Conservation (phyloP, 2,888 invertebrate genomes). For the Conops quadrifasciatus region DNA sequence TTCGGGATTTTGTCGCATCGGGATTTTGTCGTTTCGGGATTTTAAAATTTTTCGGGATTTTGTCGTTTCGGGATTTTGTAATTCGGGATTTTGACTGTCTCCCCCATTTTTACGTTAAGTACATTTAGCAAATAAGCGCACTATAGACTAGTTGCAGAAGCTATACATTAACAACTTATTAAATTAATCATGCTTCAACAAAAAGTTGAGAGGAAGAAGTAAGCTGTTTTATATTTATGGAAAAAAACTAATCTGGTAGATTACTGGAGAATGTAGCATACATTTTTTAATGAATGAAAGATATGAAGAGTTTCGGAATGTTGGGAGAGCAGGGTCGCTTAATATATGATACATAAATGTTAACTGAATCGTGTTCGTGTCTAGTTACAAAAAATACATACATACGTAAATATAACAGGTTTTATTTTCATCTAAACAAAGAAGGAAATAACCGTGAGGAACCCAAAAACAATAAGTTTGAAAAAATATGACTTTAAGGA, state of each 20-base stretch:
- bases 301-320: neutral
- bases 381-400: no score
- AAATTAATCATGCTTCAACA: conserved; percentile 8
- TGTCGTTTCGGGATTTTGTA: no score
- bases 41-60: no score
- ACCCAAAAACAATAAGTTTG: neutral
- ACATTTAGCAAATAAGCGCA: no score
- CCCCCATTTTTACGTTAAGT: no score
- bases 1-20: no score
- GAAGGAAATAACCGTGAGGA: neutral
- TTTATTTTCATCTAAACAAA: conserved; percentile 4
- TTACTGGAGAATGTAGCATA: no score
- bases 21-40: no score
- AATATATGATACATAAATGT: neutral
- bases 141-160: no score
- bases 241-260: no score
- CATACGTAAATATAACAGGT: neutral
- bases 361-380: neutral
- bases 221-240: no score
- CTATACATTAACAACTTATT: neutral
- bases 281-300: conserved; percentile 10
- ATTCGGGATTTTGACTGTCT: no score
- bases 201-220: neutral
- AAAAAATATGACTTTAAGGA: neutral
- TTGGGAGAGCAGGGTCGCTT: neutral